Conservation (phyloP, 2,113 vertebrate species). For the Pongo pygmaeus region DNA sequence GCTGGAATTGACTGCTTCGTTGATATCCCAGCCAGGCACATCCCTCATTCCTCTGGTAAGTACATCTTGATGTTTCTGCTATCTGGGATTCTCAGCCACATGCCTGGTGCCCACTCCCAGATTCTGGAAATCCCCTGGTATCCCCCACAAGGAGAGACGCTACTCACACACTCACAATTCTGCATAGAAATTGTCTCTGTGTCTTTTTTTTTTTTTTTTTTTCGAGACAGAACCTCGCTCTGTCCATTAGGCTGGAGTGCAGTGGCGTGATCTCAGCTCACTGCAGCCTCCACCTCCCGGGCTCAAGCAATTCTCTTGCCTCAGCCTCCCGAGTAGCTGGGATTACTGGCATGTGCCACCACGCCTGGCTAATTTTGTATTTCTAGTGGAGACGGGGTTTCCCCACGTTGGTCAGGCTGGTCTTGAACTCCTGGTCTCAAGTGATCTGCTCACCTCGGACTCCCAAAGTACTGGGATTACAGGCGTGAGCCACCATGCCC, state of each 20-base stretch:
- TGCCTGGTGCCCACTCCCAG: too few relatives aligned
- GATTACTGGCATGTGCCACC: neutral
- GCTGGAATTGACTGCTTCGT: neutral
- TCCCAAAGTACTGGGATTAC: neutral
- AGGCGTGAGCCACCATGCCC: neutral
- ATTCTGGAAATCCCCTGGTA: neutral
- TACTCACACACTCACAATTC: neutral
- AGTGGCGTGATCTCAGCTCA: neutral
- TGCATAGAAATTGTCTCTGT: neutral
- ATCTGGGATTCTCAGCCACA: neutral
- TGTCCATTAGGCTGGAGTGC: neutral
- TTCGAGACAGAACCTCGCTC: neutral
- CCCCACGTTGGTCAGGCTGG: neutral
- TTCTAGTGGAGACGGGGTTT: too few relatives aligned
- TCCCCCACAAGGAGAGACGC: neutral
- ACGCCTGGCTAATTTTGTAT: neutral
- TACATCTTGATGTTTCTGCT: too few relatives aligned
- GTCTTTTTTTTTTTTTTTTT: neutral
- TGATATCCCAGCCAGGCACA: neutral
- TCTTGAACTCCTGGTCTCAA: neutral
- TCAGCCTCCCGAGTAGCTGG: neutral
- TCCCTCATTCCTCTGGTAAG: conserved; percentile 25
- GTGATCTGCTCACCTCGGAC: neutral
- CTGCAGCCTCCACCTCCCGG: neutral
- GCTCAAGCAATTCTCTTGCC: neutral